Base-by-base conservation (phyloP, 2,888 invertebrate genomes). In the Ptychoptera albimana region DNA sequence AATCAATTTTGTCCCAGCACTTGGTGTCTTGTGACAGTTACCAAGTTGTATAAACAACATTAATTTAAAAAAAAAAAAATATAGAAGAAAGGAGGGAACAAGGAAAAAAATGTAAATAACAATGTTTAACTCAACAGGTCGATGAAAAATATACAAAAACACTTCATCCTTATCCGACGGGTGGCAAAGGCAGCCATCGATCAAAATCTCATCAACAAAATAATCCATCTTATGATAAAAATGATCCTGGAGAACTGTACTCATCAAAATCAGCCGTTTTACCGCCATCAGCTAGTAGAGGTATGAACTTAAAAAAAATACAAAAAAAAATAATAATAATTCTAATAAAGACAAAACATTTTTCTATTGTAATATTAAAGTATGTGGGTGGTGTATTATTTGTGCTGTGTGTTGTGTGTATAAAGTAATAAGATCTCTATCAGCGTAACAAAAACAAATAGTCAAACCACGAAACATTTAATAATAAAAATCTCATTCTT, bases 91-190 rank as follows among this genome's bases (percentile, higher is more conserved):
- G 39, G 3, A 23, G 7, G 23, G 7, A 23, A 23, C 7, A 23
- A 23, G 7, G 7, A 23, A 23, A 23, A 23, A 23, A 23, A 23
- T 7, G 23, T 7, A 23, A 23, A 23, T 23, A 23, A 23, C 23
- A 23, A 23, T 23, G 23, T 23, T 23, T 23, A 5, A 23, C 23
- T 32, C 50, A 51, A 49, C 56, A 65, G 65, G 64, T 65, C 50
- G 65, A 65, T 50, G 63, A 64, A 45, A 64, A 62, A 52, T 57
- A 55, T 49, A 58, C 63, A 37, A 62, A 63, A 48, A 60, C 62
- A 31, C 63, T 64, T 52, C 65, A 65, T 42, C 57, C 57, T 15
- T 60, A 55, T 49, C 57, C 61, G 37, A 55, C 59, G 50, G 40
- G 43, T 40, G 57, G 57, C 30, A 64, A 63, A 48, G 60, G 54